Percentiles rank a stretch among this genome's conserved stretches.
phyloP scores from a whole-genome alignment of 2,888 invertebrate genomes.

The Hypsopygia costalis region DNA sequence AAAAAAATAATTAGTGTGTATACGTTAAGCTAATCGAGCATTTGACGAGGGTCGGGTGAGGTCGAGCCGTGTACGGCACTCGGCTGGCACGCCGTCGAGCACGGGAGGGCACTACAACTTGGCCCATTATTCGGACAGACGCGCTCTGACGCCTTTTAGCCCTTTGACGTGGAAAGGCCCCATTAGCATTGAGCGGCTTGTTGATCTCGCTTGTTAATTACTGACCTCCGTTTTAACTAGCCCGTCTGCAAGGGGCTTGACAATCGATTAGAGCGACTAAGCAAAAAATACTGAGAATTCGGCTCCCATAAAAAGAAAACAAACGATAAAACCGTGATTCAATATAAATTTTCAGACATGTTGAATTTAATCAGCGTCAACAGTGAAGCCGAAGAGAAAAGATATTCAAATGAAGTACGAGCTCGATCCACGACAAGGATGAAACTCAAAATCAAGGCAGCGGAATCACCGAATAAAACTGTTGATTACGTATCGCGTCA shows the following conservation, averaged over 20 bases:
- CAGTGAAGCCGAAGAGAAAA: slow-evolving; percentile 43
- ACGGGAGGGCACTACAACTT: slow-evolving; percentile 53
- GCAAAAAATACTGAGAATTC: slow-evolving; percentile 14
- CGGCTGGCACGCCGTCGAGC: slow-evolving; percentile 30
- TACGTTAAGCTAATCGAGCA: slow-evolving; percentile 72
- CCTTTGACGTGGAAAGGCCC: slow-evolving; percentile 75
- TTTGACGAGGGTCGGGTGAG: slow-evolving; percentile 73
- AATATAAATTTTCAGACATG: slow-evolving; percentile 36
- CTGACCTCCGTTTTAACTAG: slow-evolving; percentile 62
- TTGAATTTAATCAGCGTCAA: slow-evolving; percentile 59
- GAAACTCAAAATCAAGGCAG: slow-evolving; percentile 59
- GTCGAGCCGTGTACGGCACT: slow-evolving; percentile 48
- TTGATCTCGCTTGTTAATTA: slow-evolving; percentile 75
- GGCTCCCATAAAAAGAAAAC: slow-evolving; percentile 17
- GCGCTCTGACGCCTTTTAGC: slow-evolving; percentile 73
- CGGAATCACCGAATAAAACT: slow-evolving; percentile 68
- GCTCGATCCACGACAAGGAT: slow-evolving; percentile 43
- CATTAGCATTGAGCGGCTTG: slow-evolving; percentile 75
- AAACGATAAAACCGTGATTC: slow-evolving; percentile 27
- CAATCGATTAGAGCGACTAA: slow-evolving; percentile 24
- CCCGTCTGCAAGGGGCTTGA: slow-evolving; percentile 39
- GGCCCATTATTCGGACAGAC: slow-evolving; percentile 75
- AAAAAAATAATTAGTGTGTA: slow-evolving; percentile 65
- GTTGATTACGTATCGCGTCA: slow-evolving; percentile 68
- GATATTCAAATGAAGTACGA: slow-evolving; percentile 60